These are phyloP conservation scores for Byasa hedistus DNA, from an alignment of 2,888 invertebrate species.

Conservation along the genomic window DNA sequence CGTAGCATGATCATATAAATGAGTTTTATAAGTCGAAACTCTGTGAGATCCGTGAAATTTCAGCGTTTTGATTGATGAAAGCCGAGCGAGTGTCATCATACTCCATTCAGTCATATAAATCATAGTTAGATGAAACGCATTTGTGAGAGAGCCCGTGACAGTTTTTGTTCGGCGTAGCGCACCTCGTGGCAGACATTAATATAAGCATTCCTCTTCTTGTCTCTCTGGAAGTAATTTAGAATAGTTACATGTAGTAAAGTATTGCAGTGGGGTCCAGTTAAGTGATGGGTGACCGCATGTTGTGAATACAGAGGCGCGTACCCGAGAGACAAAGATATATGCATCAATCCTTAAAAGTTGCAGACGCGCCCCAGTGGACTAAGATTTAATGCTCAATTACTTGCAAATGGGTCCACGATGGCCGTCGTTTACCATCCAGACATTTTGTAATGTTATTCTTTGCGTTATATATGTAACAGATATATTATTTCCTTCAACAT, in stretches of 20 bases:
- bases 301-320: no score
- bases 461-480: neutral
- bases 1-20: constrained; percentile 14
- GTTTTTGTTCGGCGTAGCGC: constrained; percentile 41
- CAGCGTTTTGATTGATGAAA: constrained; percentile 41
- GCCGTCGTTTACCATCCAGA: no score
- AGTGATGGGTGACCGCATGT: no score
- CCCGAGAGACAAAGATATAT: no score
- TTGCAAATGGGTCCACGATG: neutral
- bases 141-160: constrained; percentile 40
- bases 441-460: no score
- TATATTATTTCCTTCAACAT: no score
- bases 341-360: no score
- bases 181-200: neutral
- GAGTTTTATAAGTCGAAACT: constrained; percentile 15
- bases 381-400: neutral
- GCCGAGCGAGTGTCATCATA: constrained; percentile 53
- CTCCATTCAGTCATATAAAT: constrained; percentile 53
- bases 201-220: neutral
- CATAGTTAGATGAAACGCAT: constrained; percentile 52
- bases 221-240: no score
- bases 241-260: neutral
- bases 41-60: constrained; percentile 30
- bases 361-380: no score
- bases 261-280: no score